Base-by-base conservation (phyloP, 1,140 invertebrate species). In the Scaptomyza pallida region DNA sequence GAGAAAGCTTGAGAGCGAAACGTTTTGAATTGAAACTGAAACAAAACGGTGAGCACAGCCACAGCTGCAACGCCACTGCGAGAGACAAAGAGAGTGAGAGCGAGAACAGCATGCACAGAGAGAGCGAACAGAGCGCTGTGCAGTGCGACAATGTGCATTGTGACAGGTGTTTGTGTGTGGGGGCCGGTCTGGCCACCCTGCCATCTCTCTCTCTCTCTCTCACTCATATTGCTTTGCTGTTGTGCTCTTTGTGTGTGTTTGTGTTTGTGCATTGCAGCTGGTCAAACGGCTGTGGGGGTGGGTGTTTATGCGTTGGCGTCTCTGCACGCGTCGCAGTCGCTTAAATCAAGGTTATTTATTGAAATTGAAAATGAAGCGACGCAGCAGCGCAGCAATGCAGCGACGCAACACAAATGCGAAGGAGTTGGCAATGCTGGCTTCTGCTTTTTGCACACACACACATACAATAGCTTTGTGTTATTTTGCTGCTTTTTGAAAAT, bases 261-360 rank as follows among this genome's bases (percentile, higher is more conserved):
- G 30, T 51, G 67, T 56, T 21, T 51, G 67, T 43, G 59, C 69
- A 57, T 70, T 86, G 78, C 82, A 80, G 74, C 82, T 88, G 81
- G 81, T 88, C 82, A 86, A 81, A 88, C 57, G 47, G 44, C 51
- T 72, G 61, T 67, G 72, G 55, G 72, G 71, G 65, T 76, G 71
- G 57, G 63, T 50, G 67, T 12, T n/a, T 21, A 43, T 64, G 76
- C 65, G 68, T 74, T 60, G 76, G 63, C 51, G 40, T 19, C 63
- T 54, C 76, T 69, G 67, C 45, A 48, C 26, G 41, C 82, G 82
- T 52, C 68, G 78, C 74, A 57, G 82, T 37, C 74, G 75, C 78
- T 86, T 86, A 86, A 86, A 86, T 86, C 82, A 86, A 86, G 82
- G 82, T 86, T 86, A 86, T 86, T 86, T 86, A 86, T 86, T 86